Base-by-base conservation (phyloP, 2,888 invertebrate genomes). In the Tachina grossa region DNA sequence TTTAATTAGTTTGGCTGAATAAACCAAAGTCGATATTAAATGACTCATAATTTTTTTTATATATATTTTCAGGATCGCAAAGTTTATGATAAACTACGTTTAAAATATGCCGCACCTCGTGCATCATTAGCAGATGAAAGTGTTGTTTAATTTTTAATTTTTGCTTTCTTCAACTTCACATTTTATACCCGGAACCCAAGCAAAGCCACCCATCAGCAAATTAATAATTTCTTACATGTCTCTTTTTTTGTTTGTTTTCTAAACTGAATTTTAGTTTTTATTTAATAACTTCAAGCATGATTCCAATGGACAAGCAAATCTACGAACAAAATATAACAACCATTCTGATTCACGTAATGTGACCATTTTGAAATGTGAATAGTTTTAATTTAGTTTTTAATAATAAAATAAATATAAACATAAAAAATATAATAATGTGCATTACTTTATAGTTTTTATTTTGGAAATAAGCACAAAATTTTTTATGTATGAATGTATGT, bases 21-120 rank as follows among this genome's bases (percentile, higher is more conserved):
- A 31, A 4, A 31, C 31, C 31, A 31, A 31, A 31, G 31, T 53
- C 5, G 11, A 13, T 45, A n/a, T 31, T 31, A 31, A 31, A 31
- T 31, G 31, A 31, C 6, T 31, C 31, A 31, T 31, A 31, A 5
- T 19, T 71, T 6, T 45, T 87, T 1, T 19, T 65, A 22, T 61
- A 6, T 41, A 4, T 47, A 92, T 45, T 75, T 76, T 45, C 71
- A 95, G 94, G 97, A 97, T 90, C 95, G 95, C 88, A 94, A 95
- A 89, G 95, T 96, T 89, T 97, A 97, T 90, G 96, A 96, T 87
- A 95, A 95, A 89, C 92, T 97, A 89, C 94, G 95, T 89, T 93
- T 95, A 87, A 94, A 95, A 87, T 96, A 96, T 91, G 94, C 94
- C 11, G 90, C 92, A 41, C 92, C 92, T 55, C 90, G 92, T 14